Conservation (phyloP, 2,888 invertebrate species). For the Nezara viridula region DNA sequence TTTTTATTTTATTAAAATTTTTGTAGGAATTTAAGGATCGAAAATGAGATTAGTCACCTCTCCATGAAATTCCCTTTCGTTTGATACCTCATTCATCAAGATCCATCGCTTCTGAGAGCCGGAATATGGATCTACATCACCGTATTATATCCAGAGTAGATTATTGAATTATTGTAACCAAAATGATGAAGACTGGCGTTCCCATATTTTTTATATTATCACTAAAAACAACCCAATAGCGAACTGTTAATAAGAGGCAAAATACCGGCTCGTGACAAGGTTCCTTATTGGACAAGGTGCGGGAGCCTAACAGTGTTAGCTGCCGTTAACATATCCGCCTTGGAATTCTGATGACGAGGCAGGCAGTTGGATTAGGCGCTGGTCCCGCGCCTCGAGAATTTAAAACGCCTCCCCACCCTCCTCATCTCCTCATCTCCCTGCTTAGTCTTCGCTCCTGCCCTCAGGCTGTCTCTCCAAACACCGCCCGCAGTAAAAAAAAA, state of each 20-base stretch:
- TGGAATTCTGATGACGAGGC: conserved; percentile 45
- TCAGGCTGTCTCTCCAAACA: background rate
- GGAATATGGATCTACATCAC: too few species aligned
- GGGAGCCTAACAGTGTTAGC: conserved; percentile 7
- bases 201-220: too few species aligned
- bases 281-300: conserved; percentile 6
- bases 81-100: too few species aligned
- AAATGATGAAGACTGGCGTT: background rate
- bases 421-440: conserved; percentile 30
- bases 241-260: background rate
- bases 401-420: conserved; percentile 22
- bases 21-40: too few species aligned
- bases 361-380: conserved; percentile 29
- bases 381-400: background rate
- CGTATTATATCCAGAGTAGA: too few species aligned
- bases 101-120: too few species aligned
- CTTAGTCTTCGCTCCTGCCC: conserved; percentile 42
- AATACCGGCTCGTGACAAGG: background rate
- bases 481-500: background rate
- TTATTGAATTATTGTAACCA: too few species aligned
- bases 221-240: background rate
- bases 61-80: too few species aligned
- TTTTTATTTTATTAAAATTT: too few species aligned
- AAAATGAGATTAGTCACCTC: too few species aligned
- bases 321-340: conserved; percentile 43